These are phyloP conservation scores for Liolophura sinensis DNA, from an alignment of 1,140 invertebrate species.

Conservation along the genomic window DNA sequence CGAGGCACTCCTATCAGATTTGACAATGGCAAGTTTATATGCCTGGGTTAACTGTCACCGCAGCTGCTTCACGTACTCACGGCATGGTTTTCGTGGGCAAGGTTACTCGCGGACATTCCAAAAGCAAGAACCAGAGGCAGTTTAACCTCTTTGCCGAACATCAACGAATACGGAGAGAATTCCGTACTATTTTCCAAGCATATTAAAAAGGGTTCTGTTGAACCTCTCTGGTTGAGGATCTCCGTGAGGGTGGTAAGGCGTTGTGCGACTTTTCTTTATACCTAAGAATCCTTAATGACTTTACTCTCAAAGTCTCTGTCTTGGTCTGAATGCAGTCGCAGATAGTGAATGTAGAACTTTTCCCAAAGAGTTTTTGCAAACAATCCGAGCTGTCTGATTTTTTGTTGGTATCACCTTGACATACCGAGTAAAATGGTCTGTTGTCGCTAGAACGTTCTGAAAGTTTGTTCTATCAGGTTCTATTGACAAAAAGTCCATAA, in stretches of 20 bases:
- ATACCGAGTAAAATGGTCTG: too few species aligned
- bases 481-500: slow-evolving; percentile 18
- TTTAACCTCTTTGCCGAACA: slow-evolving; percentile 19
- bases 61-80: too few species aligned
- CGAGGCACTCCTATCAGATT: too few species aligned
- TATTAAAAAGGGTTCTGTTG: slow-evolving; percentile 18
- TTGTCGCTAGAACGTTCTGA: slow-evolving; percentile 21
- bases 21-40: too few species aligned
- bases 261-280: too few species aligned
- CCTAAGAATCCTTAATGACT: slow-evolving; percentile 9
- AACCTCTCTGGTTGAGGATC: too few species aligned
- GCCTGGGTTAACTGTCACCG: too few species aligned
- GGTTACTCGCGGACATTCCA: too few species aligned
- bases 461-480: slow-evolving; percentile 9
- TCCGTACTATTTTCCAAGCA: slow-evolving; percentile 15
- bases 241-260: too few species aligned
- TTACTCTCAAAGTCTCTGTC: slow-evolving; percentile 17
- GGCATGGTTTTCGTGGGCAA: too few species aligned
- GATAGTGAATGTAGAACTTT: slow-evolving; percentile 18
- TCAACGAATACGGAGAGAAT: slow-evolving; percentile 13
- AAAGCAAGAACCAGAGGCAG: slow-evolving; percentile 14
- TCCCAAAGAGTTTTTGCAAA: slow-evolving; percentile 11
- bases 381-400: slow-evolving; percentile 16
- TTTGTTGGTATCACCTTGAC: slow-evolving; percentile 20
- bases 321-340: slow-evolving; percentile 20